Evolutionary conservation across 2,797 vertebrate genomes (phyloP).

Genomic region (Odontamblyopus rebecca): DNA sequence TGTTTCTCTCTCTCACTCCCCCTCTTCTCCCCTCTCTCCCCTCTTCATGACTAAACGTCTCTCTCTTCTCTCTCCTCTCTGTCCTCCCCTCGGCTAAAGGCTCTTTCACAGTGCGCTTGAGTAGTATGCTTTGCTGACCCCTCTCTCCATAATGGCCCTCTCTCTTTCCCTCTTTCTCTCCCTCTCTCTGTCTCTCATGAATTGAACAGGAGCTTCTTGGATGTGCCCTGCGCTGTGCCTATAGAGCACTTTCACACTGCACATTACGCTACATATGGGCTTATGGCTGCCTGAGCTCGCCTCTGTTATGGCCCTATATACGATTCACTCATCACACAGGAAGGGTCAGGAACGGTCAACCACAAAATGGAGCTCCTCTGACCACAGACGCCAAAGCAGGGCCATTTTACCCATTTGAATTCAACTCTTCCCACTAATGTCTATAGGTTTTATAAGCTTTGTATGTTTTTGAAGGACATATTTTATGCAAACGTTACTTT

Average conservation of each 20-base stretch:
- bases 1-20: no score
- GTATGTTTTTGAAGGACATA: no score
- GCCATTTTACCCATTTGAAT: not conserved
- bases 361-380: conserved; percentile 25
- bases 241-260: conserved; percentile 41
- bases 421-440: not conserved
- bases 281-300: conserved; percentile 21
- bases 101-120: conserved; percentile 25
- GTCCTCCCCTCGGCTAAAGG: conserved; percentile 25
- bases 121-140: conserved; percentile 57
- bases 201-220: conserved; percentile 59
- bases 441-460: no score
- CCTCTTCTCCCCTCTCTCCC: no score
- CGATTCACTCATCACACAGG: conserved; percentile 18
- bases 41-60: not conserved
- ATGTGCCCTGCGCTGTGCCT: conserved; percentile 36
- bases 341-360: conserved; percentile 26
- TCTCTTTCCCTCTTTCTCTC: no score
- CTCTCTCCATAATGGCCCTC: conserved; percentile 58
- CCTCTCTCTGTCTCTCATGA: conserved; percentile 38
- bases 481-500: no score
- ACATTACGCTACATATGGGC: conserved; percentile 34
- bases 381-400: not conserved
- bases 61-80: not conserved
- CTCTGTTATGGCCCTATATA: conserved; percentile 11